Base-by-base conservation (phyloP, 2,113 vertebrate species). In the Antigone vipio region DNA sequence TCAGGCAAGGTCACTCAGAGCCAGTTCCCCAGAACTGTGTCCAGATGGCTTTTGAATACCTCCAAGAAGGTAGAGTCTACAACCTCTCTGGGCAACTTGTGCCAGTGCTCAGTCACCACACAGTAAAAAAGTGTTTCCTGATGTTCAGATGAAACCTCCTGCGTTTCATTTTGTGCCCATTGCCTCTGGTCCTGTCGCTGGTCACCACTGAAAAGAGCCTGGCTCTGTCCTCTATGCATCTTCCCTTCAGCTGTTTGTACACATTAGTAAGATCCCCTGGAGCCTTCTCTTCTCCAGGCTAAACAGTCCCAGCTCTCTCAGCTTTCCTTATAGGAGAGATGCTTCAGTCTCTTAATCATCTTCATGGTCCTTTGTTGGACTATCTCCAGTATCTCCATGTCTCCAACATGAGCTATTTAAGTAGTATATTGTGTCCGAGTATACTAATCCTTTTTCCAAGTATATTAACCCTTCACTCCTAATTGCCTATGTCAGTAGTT, bases 61-160 rank as follows among this genome's bases (percentile, higher is more conserved):
- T 72, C 29, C 58, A 58, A 47, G 7, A 20, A 67, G 9, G 35
- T 50, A 75, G 14, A 52, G 8, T 30, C 14, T 32, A 40, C 18
- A 45, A 2, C 44, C 2, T 11, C 18, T 23, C 18, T 45, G 38
- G 32, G 5, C 11, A 84, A 13, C 34, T 4, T 71, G 8, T 85
- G 22, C 12, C 49, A 45, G 38, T 30, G 32, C 2, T 85, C n/a
- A 15, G 38, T 55, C 53, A 59, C 15, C 6, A 7, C n/a, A 68
- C 19, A 77, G 29, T 26, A 45, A 68, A 88, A 53, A 68, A 30
- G 1, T 20, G 6, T 34, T 73, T 91, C 29, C 32, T 83, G 26
- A 42, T 6, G 0, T 58, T 78, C 23, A 58, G n/a, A 38, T 0
- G 0, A 17, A 53, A 72, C 9, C 11, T 84, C 22, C 44, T 63